Percentiles rank a stretch among this genome's conserved stretches.
These are phyloP conservation scores for Anomalospiza imberbis DNA, from an alignment of 2,797 vertebrate species.

Conservation along the genomic window DNA sequence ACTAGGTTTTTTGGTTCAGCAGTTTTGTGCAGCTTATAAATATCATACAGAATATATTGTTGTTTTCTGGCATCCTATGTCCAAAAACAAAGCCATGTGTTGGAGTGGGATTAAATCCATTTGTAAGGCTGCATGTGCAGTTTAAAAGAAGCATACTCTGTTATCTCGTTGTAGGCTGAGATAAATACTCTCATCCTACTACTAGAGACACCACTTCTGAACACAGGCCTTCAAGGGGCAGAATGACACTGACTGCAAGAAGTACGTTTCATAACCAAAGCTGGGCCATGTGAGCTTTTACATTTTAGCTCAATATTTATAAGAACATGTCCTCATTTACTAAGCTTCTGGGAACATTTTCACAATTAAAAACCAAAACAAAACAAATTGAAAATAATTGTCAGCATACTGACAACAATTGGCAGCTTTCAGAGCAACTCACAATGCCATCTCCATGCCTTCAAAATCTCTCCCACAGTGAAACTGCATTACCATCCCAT, in stretches of 20 bases:
- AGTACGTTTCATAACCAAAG: background rate
- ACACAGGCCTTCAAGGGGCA: background rate
- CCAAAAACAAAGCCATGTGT: constrained; percentile 3
- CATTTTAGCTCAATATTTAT: constrained; percentile 11
- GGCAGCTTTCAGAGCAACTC: constrained; percentile 33
- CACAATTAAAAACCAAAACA: constrained; percentile 69
- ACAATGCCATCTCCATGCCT: constrained; percentile 43
- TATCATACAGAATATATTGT: background rate
- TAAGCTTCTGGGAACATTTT: constrained; percentile 61
- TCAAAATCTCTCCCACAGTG: background rate
- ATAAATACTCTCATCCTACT: background rate
- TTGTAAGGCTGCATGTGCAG: background rate
- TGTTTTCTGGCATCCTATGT: background rate
- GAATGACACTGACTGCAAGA: background rate
- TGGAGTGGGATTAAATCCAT: constrained; percentile 8
- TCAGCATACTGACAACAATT: constrained; percentile 58
- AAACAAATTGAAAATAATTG: constrained; percentile 65
- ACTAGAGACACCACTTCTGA: background rate
- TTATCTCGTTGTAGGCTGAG: background rate
- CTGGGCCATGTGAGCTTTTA: background rate
- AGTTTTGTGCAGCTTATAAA: background rate
- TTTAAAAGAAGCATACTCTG: background rate
- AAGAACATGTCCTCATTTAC: constrained; percentile 50
- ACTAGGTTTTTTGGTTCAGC: background rate
- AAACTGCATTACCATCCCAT: background rate